Evolutionary conservation across 2,888 invertebrate species (phyloP), one percentile per base, ranked within the genome.

Genomic region (Microctonus brassicae): DNA sequence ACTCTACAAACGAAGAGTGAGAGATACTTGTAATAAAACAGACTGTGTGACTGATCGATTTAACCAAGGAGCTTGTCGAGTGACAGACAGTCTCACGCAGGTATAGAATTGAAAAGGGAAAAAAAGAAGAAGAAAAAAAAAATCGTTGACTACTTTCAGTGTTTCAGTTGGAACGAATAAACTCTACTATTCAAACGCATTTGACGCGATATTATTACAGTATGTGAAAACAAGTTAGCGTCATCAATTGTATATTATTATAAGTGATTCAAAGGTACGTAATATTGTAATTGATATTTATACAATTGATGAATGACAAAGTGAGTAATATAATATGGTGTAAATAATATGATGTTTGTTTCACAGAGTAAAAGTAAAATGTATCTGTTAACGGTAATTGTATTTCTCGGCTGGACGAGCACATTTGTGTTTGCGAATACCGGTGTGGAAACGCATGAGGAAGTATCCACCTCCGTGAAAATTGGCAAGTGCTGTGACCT

Each of bases 401-500:
- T 42, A 10, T 22, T 74, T 0, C 17, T 74, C 60, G 73, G 20
- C 57, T 73, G 33, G 57, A 62, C 70, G 26, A 39, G 76, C 74
- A 75, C 3, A n/a, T 60, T 68, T 11, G 42, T 69, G 73, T 29
- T 65, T 68, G 63, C 73, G 24, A 76, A 65, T 33, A 63, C 20
- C 53, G 58, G 26, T 24, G 63, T 60, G 33, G 72, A 58, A 29
- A 58, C 60, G 22, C 74, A 79, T 24, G 76, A 69, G 33, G 10
- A 63, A 11, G n/a, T 61, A 6, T n/a, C 60, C 1, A 75, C 73
- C 47, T 86, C 88, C 22, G 88, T 93, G 29, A 89, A 89, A 80
- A 91, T 95, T 76, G 94, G 93, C 83, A 95, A 95, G 90, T 95
- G 95, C 84, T 95, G 95, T 87, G 93, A 93, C 83, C 87, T 88